A percentile compares a stretch with the other conserved stretches of the same genome.
Evolutionary conservation across 1,140 invertebrate genomes (phyloP).

Genomic region (Orussus abietinus): DNA sequence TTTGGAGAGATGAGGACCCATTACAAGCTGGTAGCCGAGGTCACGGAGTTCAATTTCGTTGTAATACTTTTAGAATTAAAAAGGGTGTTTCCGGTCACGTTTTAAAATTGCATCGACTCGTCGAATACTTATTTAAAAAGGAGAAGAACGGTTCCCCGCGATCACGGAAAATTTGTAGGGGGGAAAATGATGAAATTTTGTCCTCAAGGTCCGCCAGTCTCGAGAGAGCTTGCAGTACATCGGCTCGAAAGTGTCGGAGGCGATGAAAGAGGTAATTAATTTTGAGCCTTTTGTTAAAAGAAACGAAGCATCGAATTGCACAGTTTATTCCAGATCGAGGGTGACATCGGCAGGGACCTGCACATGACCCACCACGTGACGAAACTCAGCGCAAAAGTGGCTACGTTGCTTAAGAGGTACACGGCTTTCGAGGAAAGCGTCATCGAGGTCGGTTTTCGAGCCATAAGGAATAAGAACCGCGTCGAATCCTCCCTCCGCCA

Average conservation of each 20-base stretch:
- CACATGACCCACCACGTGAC: slow-evolving; percentile 39
- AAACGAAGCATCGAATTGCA: no score
- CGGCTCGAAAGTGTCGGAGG: slow-evolving; percentile 25
- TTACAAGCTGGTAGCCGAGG: slow-evolving; percentile 31
- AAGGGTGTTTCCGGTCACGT: slow-evolving; percentile 8
- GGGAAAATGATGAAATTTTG: no score
- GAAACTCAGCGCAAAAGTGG: slow-evolving; percentile 26
- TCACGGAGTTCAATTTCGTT: slow-evolving; percentile 27
- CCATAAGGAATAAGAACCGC: no score
- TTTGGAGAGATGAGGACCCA: slow-evolving; percentile 29
- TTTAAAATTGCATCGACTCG: no score
- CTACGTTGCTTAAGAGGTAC: slow-evolving; percentile 24
- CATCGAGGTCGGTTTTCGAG: slow-evolving; percentile 41
- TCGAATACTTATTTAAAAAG: no score
- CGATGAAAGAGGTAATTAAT: slow-evolving; percentile 32
- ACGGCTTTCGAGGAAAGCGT: slow-evolving; percentile 30
- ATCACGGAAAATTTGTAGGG: no score
- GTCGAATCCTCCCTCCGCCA: not conserved
- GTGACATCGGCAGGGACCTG: slow-evolving; percentile 36
- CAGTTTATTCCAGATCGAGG: slow-evolving; percentile 36
- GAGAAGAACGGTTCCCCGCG: no score
- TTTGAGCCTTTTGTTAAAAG: no score
- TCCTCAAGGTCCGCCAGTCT: slow-evolving; percentile 34
- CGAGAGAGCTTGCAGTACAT: slow-evolving; percentile 32
- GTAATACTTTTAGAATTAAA: slow-evolving; percentile 22